Percentiles rank a stretch among this genome's conserved stretches.
Evolutionary conservation across 2,113 vertebrate species (phyloP).

Genomic region (Catharus minimus): DNA sequence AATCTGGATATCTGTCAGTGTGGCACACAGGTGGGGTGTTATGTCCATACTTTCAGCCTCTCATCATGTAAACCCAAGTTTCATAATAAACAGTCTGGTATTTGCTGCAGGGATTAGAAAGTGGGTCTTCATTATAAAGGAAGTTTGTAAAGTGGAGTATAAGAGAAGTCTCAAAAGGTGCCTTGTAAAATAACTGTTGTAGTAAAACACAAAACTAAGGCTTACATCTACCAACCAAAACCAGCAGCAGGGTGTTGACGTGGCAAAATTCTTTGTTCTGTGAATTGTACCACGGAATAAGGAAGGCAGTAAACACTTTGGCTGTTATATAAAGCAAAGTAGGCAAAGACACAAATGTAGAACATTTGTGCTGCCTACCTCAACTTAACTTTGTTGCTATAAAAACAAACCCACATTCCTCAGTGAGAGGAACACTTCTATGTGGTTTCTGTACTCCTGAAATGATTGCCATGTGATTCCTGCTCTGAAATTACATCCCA

Average conservation of each 20-base stretch:
- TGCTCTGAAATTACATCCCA: background rate
- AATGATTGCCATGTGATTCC: background rate
- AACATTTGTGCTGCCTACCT: background rate
- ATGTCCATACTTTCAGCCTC: background rate
- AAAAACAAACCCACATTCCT: background rate
- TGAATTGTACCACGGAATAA: background rate
- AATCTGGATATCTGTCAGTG: background rate
- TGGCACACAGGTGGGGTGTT: background rate
- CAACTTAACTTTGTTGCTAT: background rate
- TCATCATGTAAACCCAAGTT: background rate
- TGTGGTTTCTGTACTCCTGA: background rate
- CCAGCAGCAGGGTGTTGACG: background rate
- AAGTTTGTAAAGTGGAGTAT: background rate
- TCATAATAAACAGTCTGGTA: fast-evolving
- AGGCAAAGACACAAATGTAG: background rate
- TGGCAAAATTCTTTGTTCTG: background rate
- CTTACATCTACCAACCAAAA: background rate
- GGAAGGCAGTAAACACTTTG: background rate
- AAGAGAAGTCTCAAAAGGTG: background rate
- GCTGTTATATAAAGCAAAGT: background rate
- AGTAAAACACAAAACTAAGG: background rate
- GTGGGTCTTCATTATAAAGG: background rate
- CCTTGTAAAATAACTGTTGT: background rate
- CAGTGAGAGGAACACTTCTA: background rate
- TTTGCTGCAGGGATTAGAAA: background rate